Evolutionary conservation across 2,113 vertebrate species (phyloP), one percentile per base, ranked within the genome.

Genomic region (Gila orcuttii): DNA sequence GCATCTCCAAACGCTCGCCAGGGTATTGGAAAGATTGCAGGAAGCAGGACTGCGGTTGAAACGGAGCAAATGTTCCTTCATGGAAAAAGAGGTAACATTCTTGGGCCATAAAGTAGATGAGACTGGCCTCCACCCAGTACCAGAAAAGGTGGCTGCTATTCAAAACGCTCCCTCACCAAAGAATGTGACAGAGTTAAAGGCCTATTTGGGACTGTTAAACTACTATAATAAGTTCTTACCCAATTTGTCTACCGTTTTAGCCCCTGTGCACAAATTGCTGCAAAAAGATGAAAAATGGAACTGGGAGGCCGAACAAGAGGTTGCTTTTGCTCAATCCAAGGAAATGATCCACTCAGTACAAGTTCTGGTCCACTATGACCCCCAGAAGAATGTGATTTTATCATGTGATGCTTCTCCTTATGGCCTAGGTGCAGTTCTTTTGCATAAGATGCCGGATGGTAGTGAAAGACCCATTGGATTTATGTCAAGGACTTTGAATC

Each of bases 211-310:
- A 36, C 45, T 57, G 17, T 71, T 83, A 69, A 83, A 39, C 33
- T 83, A 71, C 23, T 71, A 82, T 3, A 23, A 81, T 39, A 86
- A 50, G 36, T 87, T 87, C 33, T 33, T 87, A 25, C 74, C 71
- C 13, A 83, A 75, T 7, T 42, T 89, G 36, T 82, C 73, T 19
- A 71, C 55, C 1, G 3, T 59, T 3, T 71, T 79, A 17, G 78
- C 52, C 0, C 85, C 66, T 69, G 66, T 69, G 31, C 7, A 69
- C 66, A 69, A 36, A 2, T 36, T 69, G 15, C 6, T 68, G 2
- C 15, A 13, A 2, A 68, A 69, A 69, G 15, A 69, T 23, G 71
- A 11, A 25, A 57, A 28, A 19, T 71, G 23, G 82, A 52, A 28
- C 15, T 83, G 64, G 87, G 82, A 17, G 13, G 15, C 28, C 0